Conservation (phyloP, 2,797 vertebrate genomes). For the Hirundo rustica region DNA sequence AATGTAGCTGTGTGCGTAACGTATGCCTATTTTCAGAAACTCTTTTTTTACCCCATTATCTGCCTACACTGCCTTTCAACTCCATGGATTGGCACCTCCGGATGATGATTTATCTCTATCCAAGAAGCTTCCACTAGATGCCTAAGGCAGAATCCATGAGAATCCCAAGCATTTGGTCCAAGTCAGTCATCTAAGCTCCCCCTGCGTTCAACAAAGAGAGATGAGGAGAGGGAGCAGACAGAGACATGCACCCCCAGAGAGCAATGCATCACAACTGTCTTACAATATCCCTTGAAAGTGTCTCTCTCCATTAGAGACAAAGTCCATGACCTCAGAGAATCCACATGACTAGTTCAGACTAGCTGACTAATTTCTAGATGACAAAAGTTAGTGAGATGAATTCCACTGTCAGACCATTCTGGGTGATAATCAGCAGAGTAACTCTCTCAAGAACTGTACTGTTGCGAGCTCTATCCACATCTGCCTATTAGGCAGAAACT, state of each 20-base stretch:
- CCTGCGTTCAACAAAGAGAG: neutral
- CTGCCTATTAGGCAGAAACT: neutral
- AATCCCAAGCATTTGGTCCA: conserved; percentile 1
- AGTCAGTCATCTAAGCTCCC: neutral
- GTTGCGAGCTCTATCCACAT: neutral
- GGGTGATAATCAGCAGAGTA: neutral
- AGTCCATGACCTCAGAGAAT: conserved; percentile 22
- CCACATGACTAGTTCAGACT: neutral
- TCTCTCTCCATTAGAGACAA: neutral
- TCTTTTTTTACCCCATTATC: neutral
- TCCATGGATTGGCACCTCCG: neutral
- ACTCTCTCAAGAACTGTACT: neutral
- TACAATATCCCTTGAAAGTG: neutral
- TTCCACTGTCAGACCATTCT: neutral
- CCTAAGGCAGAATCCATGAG: neutral
- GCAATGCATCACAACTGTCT: conserved; percentile 20
- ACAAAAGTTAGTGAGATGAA: neutral
- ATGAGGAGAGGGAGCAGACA: neutral
- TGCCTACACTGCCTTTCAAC: neutral
- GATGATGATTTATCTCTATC: neutral
- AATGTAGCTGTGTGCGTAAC: neutral
- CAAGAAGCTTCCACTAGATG: neutral
- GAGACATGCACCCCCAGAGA: neutral
- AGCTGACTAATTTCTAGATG: conserved; percentile 1
- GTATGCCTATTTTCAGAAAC: neutral